These are phyloP conservation scores for Caerostris extrusa DNA, from an alignment of 1,140 invertebrate species.

Conservation along the genomic window DNA sequence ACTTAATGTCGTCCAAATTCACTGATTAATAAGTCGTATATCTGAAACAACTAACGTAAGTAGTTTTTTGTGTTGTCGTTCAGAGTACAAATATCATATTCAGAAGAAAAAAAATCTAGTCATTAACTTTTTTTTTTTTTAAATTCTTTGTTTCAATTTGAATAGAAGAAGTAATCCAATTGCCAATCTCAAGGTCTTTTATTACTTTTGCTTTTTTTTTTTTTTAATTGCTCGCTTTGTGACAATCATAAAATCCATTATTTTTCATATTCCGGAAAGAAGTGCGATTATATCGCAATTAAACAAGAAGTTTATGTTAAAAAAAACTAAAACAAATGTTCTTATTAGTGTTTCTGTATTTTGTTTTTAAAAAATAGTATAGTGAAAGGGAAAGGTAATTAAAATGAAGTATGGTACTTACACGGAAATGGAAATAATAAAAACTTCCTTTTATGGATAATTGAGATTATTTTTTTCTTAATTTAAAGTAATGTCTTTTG, in stretches of 20 bases:
- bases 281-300: conserved; percentile 15
- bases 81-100: too few relatives aligned
- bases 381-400: background rate
- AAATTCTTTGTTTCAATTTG: background rate
- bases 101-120: too few relatives aligned
- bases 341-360: too few relatives aligned
- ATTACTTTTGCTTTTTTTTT: background rate
- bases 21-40: background rate
- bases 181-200: conserved; percentile 16
- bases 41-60: too few relatives aligned
- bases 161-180: conserved; percentile 20
- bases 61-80: too few relatives aligned
- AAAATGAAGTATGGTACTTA: background rate
- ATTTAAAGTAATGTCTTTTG: too few relatives aligned
- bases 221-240: background rate
- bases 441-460: too few relatives aligned
- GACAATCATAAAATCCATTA: conserved; percentile 29
- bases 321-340: too few relatives aligned
- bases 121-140: too few relatives aligned
- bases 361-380: background rate
- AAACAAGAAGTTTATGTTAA: background rate
- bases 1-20: background rate
- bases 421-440: too few relatives aligned
- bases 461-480: too few relatives aligned
- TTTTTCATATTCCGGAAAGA: background rate